A percentile compares a stretch with the other conserved stretches of the same genome.
Evolutionary conservation across 1,140 invertebrate species (phyloP).

Genomic region (Bombus cullumanus): DNA sequence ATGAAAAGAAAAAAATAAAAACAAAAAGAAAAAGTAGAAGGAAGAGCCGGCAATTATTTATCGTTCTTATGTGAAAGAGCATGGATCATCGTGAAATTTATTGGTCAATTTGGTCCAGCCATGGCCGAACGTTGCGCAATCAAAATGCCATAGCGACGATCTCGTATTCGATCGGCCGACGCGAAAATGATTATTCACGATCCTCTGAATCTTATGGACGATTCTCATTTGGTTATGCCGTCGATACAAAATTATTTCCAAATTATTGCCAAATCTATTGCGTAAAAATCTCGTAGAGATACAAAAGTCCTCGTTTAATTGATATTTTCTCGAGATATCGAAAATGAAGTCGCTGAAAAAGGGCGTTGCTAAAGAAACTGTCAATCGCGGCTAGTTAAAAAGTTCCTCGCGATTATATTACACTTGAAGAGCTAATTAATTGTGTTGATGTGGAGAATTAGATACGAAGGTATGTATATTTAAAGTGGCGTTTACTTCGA

Average conservation of each 20-base stretch:
- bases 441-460: too few species aligned
- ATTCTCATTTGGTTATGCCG: background rate
- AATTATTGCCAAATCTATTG: background rate
- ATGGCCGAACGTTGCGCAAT: constrained; percentile 49
- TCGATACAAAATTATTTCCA: background rate
- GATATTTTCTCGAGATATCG: background rate
- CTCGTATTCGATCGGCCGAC: constrained; percentile 2
- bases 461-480: background rate
- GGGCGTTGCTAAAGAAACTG: background rate
- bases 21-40: constrained; percentile 25
- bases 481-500: background rate
- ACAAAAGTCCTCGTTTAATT: background rate
- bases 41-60: constrained; percentile 53
- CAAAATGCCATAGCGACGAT: constrained; percentile 11
- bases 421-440: background rate
- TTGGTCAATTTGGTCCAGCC: constrained; percentile 50
- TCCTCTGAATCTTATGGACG: background rate
- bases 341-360: background rate
- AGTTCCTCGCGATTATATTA: background rate
- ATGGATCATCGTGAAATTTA: constrained; percentile 64
- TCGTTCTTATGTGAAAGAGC: constrained; percentile 64
- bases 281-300: background rate
- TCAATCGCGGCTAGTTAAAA: background rate
- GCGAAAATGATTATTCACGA: constrained; percentile 22
- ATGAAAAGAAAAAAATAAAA: background rate